Percentiles rank a stretch among this genome's conserved stretches.
Conservation (phyloP, 2,797 vertebrate genomes). For the Gadopsis marmoratus region DNA sequence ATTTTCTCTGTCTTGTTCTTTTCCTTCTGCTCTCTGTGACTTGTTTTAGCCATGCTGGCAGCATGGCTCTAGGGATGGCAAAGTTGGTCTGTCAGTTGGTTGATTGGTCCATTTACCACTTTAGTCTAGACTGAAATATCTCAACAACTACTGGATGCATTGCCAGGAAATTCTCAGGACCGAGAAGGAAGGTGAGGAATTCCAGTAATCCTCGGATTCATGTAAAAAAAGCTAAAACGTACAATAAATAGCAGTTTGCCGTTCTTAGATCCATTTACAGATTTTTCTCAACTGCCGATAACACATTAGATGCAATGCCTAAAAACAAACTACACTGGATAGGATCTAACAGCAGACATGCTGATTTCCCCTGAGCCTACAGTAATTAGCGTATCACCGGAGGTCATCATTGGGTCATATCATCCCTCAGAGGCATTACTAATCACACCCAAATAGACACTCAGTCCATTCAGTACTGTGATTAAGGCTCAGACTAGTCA, state of each 20-base stretch:
- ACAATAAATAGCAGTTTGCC: neutral
- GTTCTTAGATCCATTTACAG: neutral
- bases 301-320: slow-evolving; percentile 10
- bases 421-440: slow-evolving; percentile 63
- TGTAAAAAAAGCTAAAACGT: neutral
- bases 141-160: neutral
- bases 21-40: neutral
- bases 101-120: neutral
- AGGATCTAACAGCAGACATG: slow-evolving; percentile 20
- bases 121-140: slow-evolving; percentile 6
- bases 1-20: neutral
- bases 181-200: neutral
- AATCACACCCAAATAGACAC: slow-evolving; percentile 70
- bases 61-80: neutral
- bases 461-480: slow-evolving; percentile 58
- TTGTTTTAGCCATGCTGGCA: neutral
- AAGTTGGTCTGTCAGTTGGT: neutral
- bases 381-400: slow-evolving; percentile 66
- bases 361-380: slow-evolving; percentile 31
- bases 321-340: slow-evolving; percentile 23
- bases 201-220: neutral
- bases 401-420: slow-evolving; percentile 70
- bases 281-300: slow-evolving; percentile 12
- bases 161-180: neutral
- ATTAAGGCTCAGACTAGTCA: slow-evolving; percentile 69